phyloP scores from a whole-genome alignment of 2,888 invertebrate genomes.

The Dermolepida albohirtum region DNA sequence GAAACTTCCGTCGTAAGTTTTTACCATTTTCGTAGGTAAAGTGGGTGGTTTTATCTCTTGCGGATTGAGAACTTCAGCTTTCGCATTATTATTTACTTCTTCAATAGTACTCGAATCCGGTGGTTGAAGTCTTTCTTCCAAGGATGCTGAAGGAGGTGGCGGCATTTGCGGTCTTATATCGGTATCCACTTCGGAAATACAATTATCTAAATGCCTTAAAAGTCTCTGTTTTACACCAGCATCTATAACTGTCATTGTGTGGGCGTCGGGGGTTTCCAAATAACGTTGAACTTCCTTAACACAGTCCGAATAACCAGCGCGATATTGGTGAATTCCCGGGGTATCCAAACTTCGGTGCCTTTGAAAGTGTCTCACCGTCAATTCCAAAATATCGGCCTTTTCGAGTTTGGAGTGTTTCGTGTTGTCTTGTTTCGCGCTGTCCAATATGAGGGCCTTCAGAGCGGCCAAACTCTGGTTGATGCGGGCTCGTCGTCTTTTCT shows the following conservation, averaged over 20 bases:
- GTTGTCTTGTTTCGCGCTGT: slow-evolving; percentile 76
- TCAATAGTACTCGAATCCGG: slow-evolving; percentile 64
- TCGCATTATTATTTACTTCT: slow-evolving; percentile 61
- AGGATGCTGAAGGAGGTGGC: slow-evolving; percentile 25
- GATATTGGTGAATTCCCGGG: slow-evolving; percentile 71
- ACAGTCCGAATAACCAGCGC: slow-evolving; percentile 76
- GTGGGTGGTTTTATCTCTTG: slow-evolving; percentile 48
- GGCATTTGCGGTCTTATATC: slow-evolving; percentile 59
- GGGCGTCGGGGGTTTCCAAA: slow-evolving; percentile 72
- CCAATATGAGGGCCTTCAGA: slow-evolving; percentile 77
- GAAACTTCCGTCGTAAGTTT: slow-evolving; percentile 72
- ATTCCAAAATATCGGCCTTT: slow-evolving; percentile 86
- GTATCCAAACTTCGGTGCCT: slow-evolving; percentile 76
- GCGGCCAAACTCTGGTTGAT: slow-evolving; percentile 81
- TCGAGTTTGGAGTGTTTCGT: slow-evolving; percentile 86
- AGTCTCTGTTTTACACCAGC: slow-evolving; percentile 71
- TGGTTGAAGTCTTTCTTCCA: slow-evolving; percentile 58
- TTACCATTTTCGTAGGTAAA: slow-evolving; percentile 68
- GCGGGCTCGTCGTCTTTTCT: slow-evolving; percentile 78
- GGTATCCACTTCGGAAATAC: slow-evolving; percentile 72
- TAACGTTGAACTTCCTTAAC: slow-evolving; percentile 72
- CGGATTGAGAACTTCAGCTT: slow-evolving; percentile 40
- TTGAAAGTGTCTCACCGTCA: slow-evolving; percentile 85
- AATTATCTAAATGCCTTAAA: slow-evolving; percentile 71
- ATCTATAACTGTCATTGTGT: slow-evolving; percentile 70